Percentiles rank a stretch among this genome's conserved stretches.
These are phyloP conservation scores for Galaxias olidus DNA, from an alignment of 2,797 vertebrate species.

Conservation along the genomic window DNA sequence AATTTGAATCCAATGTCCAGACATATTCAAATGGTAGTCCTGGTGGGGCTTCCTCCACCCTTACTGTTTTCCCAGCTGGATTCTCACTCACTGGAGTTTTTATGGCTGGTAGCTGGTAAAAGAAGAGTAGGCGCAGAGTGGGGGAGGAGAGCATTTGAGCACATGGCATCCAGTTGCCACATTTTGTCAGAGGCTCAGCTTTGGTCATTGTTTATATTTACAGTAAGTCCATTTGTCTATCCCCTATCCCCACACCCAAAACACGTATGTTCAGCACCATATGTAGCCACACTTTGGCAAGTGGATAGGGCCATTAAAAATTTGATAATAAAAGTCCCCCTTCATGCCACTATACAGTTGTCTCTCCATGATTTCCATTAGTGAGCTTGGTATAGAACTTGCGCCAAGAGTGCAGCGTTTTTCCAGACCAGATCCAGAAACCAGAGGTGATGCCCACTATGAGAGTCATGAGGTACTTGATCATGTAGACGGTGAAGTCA, in stretches of 20 bases:
- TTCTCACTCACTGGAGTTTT: slow-evolving; percentile 69
- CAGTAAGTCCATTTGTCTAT: slow-evolving; percentile 52
- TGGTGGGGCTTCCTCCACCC: slow-evolving; percentile 21
- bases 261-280: background rate
- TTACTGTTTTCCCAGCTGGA: slow-evolving; percentile 48
- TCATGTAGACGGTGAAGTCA: slow-evolving; percentile 98
- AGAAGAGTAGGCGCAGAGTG: slow-evolving; percentile 55
- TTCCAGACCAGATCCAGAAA: slow-evolving; percentile 99
- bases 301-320: background rate
- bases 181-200: slow-evolving; percentile 58
- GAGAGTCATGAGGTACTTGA: slow-evolving; percentile 99
- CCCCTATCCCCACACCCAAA: background rate
- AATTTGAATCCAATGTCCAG: slow-evolving; percentile 77
- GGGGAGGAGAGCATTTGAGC: slow-evolving; percentile 53
- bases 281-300: too few species aligned
- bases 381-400: slow-evolving; percentile 94
- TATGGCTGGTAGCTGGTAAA: slow-evolving; percentile 68
- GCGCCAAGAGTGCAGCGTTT: slow-evolving; percentile 96
- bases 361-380: slow-evolving; percentile 90
- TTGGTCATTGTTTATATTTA: slow-evolving; percentile 50
- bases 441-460: slow-evolving; percentile 98
- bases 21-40: slow-evolving; percentile 33
- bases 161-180: slow-evolving; percentile 55
- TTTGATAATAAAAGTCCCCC: slow-evolving; percentile 14
- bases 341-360: slow-evolving; percentile 79